Evolutionary conservation across 2,888 invertebrate genomes (phyloP).

Genomic region (Phalera bucephala): DNA sequence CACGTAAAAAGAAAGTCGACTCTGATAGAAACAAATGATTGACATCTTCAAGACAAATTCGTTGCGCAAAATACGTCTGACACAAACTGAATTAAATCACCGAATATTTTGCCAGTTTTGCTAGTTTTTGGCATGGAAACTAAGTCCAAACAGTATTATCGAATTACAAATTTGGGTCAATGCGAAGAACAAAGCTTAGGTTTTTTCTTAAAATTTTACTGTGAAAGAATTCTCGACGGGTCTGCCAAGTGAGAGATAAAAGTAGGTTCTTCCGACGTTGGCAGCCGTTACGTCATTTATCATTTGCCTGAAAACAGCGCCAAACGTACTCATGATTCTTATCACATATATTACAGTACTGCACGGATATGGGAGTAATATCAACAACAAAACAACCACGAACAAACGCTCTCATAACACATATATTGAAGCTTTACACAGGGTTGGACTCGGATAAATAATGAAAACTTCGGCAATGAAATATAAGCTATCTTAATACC

Average conservation of each 20-base stretch:
- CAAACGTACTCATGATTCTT: neutral
- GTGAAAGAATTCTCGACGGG: conserved; percentile 30
- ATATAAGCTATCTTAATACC: conserved; percentile 22
- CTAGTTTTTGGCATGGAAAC: conserved; percentile 36
- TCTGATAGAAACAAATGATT: no score
- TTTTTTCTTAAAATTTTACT: conserved; percentile 36
- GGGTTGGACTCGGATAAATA: neutral
- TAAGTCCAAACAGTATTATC: conserved; percentile 32
- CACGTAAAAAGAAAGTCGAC: no score
- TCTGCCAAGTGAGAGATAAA: conserved; percentile 56
- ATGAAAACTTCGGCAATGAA: conserved; percentile 10
- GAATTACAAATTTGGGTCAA: conserved; percentile 50
- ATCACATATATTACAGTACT: no score
- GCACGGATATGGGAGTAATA: conserved; percentile 10
- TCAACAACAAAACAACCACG: conserved; percentile 10
- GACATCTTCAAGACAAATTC: no score
- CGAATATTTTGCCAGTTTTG: conserved; percentile 11
- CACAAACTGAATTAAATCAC: conserved; percentile 11
- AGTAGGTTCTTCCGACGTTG: conserved; percentile 41
- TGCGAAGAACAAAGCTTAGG: conserved; percentile 29
- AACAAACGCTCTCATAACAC: neutral
- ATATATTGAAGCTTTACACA: neutral
- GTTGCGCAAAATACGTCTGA: no score
- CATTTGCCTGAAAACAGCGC: conserved; percentile 31
- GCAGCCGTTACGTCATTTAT: conserved; percentile 48